These are phyloP conservation scores for Syngnathus rostellatus DNA, from an alignment of 2,797 vertebrate species.

Conservation along the genomic window DNA sequence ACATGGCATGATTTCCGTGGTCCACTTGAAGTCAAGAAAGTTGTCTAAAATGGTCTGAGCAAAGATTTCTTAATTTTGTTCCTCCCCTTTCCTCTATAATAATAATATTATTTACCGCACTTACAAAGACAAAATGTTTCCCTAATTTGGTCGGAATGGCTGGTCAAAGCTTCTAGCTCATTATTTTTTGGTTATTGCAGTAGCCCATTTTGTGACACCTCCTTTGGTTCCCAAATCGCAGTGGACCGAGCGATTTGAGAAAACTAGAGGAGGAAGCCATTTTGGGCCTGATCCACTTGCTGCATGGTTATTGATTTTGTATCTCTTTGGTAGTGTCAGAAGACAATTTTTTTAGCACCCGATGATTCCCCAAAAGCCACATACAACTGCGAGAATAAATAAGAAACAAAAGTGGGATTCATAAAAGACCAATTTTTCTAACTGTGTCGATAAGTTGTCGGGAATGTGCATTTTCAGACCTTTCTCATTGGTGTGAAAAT, in stretches of 20 bases:
- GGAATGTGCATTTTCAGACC: constrained; percentile 20
- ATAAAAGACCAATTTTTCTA: no score
- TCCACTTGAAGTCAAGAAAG: constrained; percentile 74
- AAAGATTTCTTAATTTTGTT: constrained; percentile 58
- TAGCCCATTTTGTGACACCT: constrained; percentile 62
- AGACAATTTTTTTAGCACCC: constrained; percentile 46
- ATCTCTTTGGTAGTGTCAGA: constrained; percentile 96
- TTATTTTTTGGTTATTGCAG: constrained; percentile 83
- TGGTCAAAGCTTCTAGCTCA: constrained; percentile 57
- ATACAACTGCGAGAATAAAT: constrained; percentile 72
- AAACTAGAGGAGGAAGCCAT: constrained; percentile 64
- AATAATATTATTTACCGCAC: constrained; percentile 50
- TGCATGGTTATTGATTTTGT: constrained; percentile 89
- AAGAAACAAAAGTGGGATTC: constrained; percentile 70
- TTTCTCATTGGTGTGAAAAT: constrained; percentile 38
- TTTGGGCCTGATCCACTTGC: constrained; percentile 96
- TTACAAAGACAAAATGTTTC: constrained; percentile 60
- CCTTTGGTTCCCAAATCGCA: constrained; percentile 80
- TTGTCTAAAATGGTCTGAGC: constrained; percentile 74
- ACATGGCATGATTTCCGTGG: constrained; percentile 51
- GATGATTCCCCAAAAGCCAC: constrained; percentile 33
- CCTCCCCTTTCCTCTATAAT: constrained; percentile 43
- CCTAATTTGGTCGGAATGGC: constrained; percentile 62
- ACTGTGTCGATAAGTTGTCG: neutral
- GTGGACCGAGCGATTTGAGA: constrained; percentile 66